phyloP scores from a whole-genome alignment of 2,113 vertebrate species.

The Saguinus imperator region DNA sequence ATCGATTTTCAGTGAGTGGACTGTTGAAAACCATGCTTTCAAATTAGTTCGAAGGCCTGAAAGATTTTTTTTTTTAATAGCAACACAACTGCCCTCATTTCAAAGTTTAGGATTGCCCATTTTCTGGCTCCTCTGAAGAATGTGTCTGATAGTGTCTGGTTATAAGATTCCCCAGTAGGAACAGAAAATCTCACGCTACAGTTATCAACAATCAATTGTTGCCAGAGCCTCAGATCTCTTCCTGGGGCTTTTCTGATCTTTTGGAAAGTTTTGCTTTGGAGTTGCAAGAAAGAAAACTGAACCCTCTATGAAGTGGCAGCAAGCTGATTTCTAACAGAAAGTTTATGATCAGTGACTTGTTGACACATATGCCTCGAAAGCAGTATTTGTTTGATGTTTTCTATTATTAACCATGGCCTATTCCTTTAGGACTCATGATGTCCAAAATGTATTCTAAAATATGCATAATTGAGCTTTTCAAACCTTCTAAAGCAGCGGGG shows the following conservation, averaged over 20 bases:
- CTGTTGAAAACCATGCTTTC: background rate
- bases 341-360: conserved; percentile 44
- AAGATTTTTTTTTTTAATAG: conserved; percentile 3
- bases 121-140: background rate
- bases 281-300: background rate
- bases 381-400: conserved; percentile 37
- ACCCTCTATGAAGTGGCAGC: background rate
- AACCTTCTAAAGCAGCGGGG: background rate
- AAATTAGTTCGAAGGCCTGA: background rate
- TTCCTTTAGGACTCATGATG: conserved; percentile 5
- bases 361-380: conserved; percentile 34
- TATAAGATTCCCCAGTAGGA: background rate
- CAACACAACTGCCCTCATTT: background rate
- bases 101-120: background rate
- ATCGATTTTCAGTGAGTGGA: background rate
- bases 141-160: background rate
- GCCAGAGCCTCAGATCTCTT: background rate
- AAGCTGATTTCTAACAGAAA: conserved; percentile 28
- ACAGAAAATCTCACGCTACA: background rate
- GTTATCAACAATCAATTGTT: background rate
- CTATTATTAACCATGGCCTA: background rate
- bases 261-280: conserved; percentile 15
- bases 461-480: background rate
- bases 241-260: conserved; percentile 7
- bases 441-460: conserved; percentile 33